Conservation (phyloP, 2,888 invertebrate genomes). For the Spodoptera littoralis region DNA sequence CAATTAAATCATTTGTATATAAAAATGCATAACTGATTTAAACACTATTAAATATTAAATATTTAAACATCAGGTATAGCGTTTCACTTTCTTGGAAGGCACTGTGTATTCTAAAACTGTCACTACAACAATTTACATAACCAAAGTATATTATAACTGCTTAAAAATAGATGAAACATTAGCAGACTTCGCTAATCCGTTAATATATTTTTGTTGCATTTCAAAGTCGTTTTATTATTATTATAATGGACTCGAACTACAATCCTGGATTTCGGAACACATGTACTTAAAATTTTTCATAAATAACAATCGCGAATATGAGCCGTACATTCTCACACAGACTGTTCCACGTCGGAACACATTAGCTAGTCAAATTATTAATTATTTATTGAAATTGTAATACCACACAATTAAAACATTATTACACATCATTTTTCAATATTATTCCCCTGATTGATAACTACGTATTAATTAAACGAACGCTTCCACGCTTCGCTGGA, state of each 20-base stretch:
- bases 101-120: constrained; percentile 36
- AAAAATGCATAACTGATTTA: constrained; percentile 44
- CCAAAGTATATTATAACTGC: constrained; percentile 25
- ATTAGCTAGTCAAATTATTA: constrained; percentile 24
- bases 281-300: constrained; percentile 46
- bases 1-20: constrained; percentile 41
- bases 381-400: constrained; percentile 45
- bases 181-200: constrained; percentile 12
- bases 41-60: constrained; percentile 35
- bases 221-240: constrained; percentile 32
- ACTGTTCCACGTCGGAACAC: constrained; percentile 43
- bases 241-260: constrained; percentile 34
- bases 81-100: constrained; percentile 43
- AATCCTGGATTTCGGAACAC: constrained; percentile 22
- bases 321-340: constrained; percentile 32
- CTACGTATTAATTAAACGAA: constrained; percentile 31
- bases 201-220: constrained; percentile 28
- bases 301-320: constrained; percentile 39
- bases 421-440: constrained; percentile 16
- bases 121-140: constrained; percentile 36
- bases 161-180: constrained; percentile 17
- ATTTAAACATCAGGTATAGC: constrained; percentile 39
- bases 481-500: constrained; percentile 36
- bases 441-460: constrained; percentile 11
- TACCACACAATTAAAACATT: constrained; percentile 22